These are phyloP conservation scores for Ailuropoda melanoleuca DNA, from an alignment of 2,113 vertebrate species.

Conservation along the genomic window DNA sequence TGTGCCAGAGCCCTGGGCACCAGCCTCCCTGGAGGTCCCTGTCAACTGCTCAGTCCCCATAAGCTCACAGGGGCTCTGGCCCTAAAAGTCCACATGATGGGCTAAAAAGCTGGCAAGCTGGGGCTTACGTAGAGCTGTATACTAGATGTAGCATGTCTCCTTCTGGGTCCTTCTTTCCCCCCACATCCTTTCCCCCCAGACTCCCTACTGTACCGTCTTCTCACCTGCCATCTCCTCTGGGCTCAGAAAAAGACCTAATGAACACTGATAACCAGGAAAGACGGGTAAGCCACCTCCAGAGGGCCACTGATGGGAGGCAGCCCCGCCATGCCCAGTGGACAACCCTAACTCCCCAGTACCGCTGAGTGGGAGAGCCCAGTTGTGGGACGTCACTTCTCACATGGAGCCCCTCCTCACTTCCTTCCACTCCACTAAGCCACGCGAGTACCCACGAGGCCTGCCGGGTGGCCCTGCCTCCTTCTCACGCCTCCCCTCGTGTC, in stretches of 20 bases:
- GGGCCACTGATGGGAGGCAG: not conserved
- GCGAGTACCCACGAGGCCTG: not conserved
- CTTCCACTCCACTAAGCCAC: not conserved
- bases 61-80: not conserved
- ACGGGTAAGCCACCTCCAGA: not conserved
- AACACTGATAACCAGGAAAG: not conserved
- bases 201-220: not conserved
- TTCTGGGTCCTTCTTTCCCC: not conserved
- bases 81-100: not conserved
- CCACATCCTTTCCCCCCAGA: not conserved
- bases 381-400: not conserved
- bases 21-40: not conserved
- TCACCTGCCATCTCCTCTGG: not conserved
- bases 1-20: not conserved
- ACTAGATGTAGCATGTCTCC: rapidly evolving
- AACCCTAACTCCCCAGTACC: not conserved
- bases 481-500: not conserved
- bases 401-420: not conserved
- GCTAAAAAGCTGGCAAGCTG: not conserved
- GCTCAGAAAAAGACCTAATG: not conserved
- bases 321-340: not conserved
- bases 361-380: not conserved
- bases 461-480: not conserved
- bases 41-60: not conserved
- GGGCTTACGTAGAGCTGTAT: rapidly evolving